Evolutionary conservation across 2,113 vertebrate genomes (phyloP).

Genomic region (Tachysurus fulvidraco): DNA sequence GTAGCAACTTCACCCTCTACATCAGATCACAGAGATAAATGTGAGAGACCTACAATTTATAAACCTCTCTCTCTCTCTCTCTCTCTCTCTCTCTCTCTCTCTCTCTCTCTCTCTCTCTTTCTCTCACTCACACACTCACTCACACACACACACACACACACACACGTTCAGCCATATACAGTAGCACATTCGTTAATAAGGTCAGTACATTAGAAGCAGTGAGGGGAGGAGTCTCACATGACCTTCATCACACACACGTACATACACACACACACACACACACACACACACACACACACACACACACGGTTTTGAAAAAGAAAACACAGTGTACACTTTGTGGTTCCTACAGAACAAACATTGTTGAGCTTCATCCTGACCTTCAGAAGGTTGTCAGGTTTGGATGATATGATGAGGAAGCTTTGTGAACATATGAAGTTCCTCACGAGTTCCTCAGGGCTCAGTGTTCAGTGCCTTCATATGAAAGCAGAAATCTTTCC

Average conservation of each 20-base stretch:
- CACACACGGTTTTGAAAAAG: neutral
- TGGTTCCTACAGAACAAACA: neutral
- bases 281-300: neutral
- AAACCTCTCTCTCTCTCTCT: neutral
- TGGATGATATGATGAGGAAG: neutral
- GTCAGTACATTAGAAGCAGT: neutral
- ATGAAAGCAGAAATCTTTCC: too few relatives aligned
- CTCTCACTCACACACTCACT: too few relatives aligned
- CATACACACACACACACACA: conserved; percentile 16
- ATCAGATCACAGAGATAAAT: conserved; percentile 8
- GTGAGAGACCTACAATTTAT: neutral
- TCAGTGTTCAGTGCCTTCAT: neutral
- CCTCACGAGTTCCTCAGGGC: neutral
- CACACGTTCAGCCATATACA: too few relatives aligned
- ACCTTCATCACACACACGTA: conserved; percentile 3
- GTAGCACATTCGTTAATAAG: conserved; percentile 16
- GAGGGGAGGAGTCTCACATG: neutral
- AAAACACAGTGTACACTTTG: neutral
- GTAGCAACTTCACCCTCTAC: neutral
- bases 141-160: too few relatives aligned
- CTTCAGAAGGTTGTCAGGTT: neutral
- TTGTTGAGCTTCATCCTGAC: neutral
- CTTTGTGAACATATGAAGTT: neutral
- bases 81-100: too few relatives aligned
- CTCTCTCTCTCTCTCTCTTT: too few relatives aligned